Base-by-base conservation (phyloP, 37 sponge, comb jelly and placozoan species). In the Theonella swinhoei region DNA sequence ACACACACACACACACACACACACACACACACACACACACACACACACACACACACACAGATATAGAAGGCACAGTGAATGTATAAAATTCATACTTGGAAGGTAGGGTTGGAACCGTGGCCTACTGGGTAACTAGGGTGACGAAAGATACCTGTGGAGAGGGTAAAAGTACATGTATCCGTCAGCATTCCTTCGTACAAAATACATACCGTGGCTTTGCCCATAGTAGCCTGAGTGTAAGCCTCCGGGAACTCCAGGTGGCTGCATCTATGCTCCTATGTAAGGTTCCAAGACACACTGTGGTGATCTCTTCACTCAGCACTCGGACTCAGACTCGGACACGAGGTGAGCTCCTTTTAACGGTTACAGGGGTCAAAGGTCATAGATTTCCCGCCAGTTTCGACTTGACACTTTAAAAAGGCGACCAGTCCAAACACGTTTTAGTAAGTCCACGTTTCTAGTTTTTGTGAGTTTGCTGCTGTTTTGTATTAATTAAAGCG, bases 151-250 rank as follows among this genome's bases (percentile, higher is more conserved):
- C 79, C 86, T 78, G 76, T 29, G 70, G 17, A 71, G 29, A 71
- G 1, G 9, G 14, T 24, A 43, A 34, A 34, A 32, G 84, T 28
- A 73, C 43, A 43, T 38, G 37, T 0, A 39, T 0, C 35, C 31
- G 11, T 9, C 4, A 33, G n/a, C 14, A 60, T 58, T 42, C 8
- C 24, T 42, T 73, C 25, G 40, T 70, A 72, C 72, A 8, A 61
- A 39, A 24, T 9, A 61, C 71, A 62, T 59, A 76, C 78, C 64
- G 22, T 79, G 89, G 38, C 79, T 70, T 65, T 62, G 77, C 54
- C 83, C 89, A 58, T 87, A 86, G 68, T 77, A 91, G 0, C 78
- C 83, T 64, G 78, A 79, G 34, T 72, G 74, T 35, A 71, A 79
- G 43, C 87, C 87, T 11, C 60, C 42, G 19, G 38, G 66, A 24